Conservation (phyloP, 2,888 invertebrate species). For the Cenopis cana region DNA sequence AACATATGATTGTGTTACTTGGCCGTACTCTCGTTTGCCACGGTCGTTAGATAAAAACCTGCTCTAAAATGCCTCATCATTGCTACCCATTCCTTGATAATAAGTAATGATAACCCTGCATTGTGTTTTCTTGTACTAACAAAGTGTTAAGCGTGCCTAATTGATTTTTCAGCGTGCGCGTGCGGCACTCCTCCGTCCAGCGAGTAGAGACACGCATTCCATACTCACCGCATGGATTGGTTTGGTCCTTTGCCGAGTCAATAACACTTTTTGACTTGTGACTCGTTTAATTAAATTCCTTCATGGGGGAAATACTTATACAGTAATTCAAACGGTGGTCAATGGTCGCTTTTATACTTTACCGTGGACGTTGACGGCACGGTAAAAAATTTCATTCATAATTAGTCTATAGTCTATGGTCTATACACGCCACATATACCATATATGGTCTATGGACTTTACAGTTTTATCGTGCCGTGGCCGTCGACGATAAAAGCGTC, state of each 20-base stretch:
- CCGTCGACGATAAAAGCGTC: too few species aligned
- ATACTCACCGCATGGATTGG: constrained; percentile 17
- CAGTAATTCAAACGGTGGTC: background rate
- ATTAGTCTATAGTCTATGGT: too few species aligned
- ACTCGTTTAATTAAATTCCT: background rate
- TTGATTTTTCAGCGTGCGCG: constrained; percentile 11
- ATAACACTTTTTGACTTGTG: constrained; percentile 2
- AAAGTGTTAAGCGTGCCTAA: constrained; percentile 15
- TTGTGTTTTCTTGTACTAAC: constrained; percentile 18
- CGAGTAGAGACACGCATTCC: constrained; percentile 10
- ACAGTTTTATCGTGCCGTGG: too few species aligned
- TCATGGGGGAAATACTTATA: background rate
- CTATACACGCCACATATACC: too few species aligned
- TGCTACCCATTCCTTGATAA: background rate
- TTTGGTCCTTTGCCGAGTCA: background rate
- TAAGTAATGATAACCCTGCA: background rate
- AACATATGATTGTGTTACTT: too few species aligned
- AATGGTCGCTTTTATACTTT: too few species aligned
- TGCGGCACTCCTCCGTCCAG: background rate
- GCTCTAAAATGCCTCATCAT: background rate
- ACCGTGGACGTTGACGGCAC: too few species aligned
- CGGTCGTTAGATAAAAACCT: too few species aligned
- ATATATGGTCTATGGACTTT: too few species aligned
- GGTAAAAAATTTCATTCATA: too few species aligned
- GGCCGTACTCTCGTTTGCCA: too few species aligned